Evolutionary conservation across 2,797 vertebrate species (phyloP).

Genomic region (Thunnus albacares): DNA sequence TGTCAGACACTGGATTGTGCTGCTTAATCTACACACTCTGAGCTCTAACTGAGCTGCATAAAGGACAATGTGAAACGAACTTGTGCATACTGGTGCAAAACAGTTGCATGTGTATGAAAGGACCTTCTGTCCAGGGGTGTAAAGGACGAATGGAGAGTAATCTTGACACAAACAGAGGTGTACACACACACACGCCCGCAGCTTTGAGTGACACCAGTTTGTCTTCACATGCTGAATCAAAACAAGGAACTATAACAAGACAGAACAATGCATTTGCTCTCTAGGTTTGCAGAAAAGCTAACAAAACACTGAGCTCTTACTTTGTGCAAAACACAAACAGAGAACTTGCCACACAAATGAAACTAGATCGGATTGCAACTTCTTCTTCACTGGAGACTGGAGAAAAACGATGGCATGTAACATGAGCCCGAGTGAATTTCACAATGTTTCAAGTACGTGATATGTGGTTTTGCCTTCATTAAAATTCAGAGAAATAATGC

Average conservation of each 20-base stretch:
- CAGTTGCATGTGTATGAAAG: neutral
- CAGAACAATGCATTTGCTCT: neutral
- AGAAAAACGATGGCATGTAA: neutral
- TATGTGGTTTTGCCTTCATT: neutral
- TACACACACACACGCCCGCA: neutral
- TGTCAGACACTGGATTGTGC: neutral
- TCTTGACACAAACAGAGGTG: neutral
- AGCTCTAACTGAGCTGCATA: neutral
- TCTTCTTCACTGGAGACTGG: neutral
- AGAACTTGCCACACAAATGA: neutral
- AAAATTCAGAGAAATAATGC: conserved; percentile 19
- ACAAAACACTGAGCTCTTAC: neutral
- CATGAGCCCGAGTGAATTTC: neutral
- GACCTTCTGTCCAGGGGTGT: neutral
- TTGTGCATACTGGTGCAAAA: neutral
- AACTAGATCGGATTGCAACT: neutral
- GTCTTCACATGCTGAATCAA: neutral
- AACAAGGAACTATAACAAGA: neutral
- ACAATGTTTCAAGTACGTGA: neutral
- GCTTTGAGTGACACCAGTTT: neutral
- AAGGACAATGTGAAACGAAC: neutral
- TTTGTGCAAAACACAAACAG: neutral
- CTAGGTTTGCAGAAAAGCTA: neutral
- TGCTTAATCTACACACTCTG: neutral
- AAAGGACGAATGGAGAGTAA: neutral